Percentiles rank a stretch among this genome's conserved stretches.
phyloP scores from a whole-genome alignment of 2,888 invertebrate genomes.

The Scaptomyza tumidula region DNA sequence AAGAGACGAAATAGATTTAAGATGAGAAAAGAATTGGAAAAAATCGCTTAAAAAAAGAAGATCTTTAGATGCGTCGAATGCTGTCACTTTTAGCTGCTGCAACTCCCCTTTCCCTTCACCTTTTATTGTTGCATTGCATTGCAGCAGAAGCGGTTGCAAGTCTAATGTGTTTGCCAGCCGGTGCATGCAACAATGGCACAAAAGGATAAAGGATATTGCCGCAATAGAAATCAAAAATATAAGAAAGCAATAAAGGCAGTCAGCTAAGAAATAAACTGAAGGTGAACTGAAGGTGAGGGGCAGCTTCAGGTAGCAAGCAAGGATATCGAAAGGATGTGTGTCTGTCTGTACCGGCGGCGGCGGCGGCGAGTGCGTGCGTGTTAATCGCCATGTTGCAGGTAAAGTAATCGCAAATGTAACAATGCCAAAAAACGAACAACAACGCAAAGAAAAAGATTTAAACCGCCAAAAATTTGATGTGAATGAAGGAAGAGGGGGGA shows the following conservation, averaged over 20 bases:
- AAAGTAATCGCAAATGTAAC: constrained; percentile 79
- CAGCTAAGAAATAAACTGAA: neutral
- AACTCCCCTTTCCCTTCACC: neutral
- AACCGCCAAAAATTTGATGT: constrained; percentile 39
- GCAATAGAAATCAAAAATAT: constrained; percentile 78
- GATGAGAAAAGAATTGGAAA: constrained; percentile 32
- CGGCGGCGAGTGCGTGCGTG: constrained; percentile 63
- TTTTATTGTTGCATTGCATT: constrained; percentile 6
- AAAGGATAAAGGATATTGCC: constrained; percentile 72
- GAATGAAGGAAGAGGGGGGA: neutral
- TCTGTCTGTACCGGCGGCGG: constrained; percentile 32
- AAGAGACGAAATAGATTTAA: constrained; percentile 16
- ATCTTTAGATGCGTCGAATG: constrained; percentile 31
- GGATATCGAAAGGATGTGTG: constrained; percentile 18
- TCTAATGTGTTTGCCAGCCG: constrained; percentile 79
- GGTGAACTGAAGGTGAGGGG: constrained; percentile 1
- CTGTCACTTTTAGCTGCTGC: constrained; percentile 37
- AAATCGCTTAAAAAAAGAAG: constrained; percentile 34
- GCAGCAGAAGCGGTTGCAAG: constrained; percentile 39
- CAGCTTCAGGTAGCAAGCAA: constrained; percentile 25
- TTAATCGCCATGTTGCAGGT: constrained; percentile 81
- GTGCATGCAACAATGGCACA: constrained; percentile 76
- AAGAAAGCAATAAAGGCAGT: constrained; percentile 68
- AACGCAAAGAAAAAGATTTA: constrained; percentile 17
- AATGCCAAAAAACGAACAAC: constrained; percentile 54